Evolutionary conservation across 2,888 invertebrate species (phyloP).

Genomic region (Apocheima hispidaria): DNA sequence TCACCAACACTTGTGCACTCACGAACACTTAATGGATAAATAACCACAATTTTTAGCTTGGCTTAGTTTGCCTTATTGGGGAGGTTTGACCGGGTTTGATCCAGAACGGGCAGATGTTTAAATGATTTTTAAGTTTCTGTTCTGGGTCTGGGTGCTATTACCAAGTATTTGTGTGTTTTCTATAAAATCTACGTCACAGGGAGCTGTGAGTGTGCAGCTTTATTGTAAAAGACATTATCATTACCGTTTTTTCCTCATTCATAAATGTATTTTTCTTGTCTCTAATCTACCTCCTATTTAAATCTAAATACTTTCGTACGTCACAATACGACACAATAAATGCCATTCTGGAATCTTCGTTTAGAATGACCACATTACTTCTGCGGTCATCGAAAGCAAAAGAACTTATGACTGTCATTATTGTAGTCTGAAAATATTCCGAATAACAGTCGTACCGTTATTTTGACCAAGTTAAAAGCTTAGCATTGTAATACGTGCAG

Average conservation of each 20-base stretch:
- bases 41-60: too few species aligned
- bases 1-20: too few species aligned
- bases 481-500: neutral
- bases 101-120: too few species aligned
- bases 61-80: too few species aligned
- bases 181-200: too few species aligned
- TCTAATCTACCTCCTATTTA: neutral
- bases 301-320: neutral
- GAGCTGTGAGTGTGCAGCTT: too few species aligned
- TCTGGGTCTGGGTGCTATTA: too few species aligned
- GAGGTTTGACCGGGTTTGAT: too few species aligned
- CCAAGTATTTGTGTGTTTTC: too few species aligned
- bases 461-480: constrained; percentile 2
- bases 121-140: too few species aligned
- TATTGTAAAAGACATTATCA: neutral
- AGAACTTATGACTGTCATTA: neutral
- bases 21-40: too few species aligned
- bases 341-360: neutral
- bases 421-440: neutral
- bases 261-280: neutral
- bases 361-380: neutral
- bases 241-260: neutral
- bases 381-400: constrained; percentile 3
- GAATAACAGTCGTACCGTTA: too few species aligned
- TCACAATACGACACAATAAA: neutral